phyloP scores from a whole-genome alignment of 2,797 vertebrate species.

The Phrynocephalus vlangalii region DNA sequence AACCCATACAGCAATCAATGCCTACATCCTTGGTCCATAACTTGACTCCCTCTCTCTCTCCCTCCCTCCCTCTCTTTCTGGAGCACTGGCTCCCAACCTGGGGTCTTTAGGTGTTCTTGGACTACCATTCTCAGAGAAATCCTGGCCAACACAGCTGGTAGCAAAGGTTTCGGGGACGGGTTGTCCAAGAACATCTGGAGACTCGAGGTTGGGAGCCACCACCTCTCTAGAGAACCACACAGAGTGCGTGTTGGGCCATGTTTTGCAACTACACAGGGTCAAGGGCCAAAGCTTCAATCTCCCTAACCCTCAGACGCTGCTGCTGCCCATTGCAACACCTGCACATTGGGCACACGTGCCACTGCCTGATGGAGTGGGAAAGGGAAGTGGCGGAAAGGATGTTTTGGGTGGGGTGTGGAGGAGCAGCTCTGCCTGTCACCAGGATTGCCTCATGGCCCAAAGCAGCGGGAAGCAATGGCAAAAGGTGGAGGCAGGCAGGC shows the following conservation, averaged over 20 bases:
- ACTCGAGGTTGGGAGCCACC: too few relatives aligned
- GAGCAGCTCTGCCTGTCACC: background rate
- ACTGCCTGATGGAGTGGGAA: background rate
- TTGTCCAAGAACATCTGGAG: too few relatives aligned
- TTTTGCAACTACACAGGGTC: background rate
- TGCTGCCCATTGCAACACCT: background rate
- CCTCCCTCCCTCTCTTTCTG: too few relatives aligned
- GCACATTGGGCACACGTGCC: background rate
- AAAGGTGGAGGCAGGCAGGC: background rate
- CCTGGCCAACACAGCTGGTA: too few relatives aligned
- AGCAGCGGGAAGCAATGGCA: background rate
- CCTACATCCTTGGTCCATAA: too few relatives aligned
- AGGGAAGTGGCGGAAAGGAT: background rate
- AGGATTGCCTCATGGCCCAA: background rate
- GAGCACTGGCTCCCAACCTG: too few relatives aligned
- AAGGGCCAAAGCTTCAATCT: background rate
- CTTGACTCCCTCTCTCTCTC: too few relatives aligned
- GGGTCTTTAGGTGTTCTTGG: too few relatives aligned
- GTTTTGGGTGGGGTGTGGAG: background rate
- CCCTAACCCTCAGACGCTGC: background rate
- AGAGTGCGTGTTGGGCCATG: too few relatives aligned
- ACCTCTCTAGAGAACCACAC: background rate
- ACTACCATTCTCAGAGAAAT: too few relatives aligned
- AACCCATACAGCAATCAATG: background rate
- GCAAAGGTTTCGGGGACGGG: too few relatives aligned